A percentile compares a stretch with the other conserved stretches of the same genome.
Conservation (phyloP, 2,888 invertebrate species). For the Leucania comma region DNA sequence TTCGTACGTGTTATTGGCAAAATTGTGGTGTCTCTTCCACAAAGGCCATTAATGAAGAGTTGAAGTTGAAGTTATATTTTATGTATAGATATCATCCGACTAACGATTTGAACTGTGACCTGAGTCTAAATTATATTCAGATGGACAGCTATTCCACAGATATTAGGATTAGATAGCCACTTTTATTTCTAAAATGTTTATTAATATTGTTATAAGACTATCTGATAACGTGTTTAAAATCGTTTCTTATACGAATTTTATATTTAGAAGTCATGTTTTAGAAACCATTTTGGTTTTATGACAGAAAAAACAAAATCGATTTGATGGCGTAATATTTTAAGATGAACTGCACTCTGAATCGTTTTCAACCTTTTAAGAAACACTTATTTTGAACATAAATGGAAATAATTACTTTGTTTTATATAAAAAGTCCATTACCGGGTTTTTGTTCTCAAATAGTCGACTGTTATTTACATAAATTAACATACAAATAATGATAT, state of each 20-base stretch:
- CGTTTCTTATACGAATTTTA: constrained; percentile 27
- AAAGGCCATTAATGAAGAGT: too few species aligned
- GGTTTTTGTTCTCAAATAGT: constrained; percentile 45
- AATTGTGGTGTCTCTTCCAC: too few species aligned
- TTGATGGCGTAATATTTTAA: constrained; percentile 16
- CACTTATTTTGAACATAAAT: constrained; percentile 33
- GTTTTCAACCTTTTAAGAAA: constrained; percentile 40
- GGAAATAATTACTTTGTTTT: constrained; percentile 36
- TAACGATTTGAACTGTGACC: constrained; percentile 38
- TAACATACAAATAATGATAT: constrained; percentile 43
- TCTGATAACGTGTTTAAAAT: constrained; percentile 34
- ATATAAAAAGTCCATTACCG: constrained; percentile 39
- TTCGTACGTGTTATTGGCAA: too few species aligned
- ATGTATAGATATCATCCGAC: constrained; percentile 27
- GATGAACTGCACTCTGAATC: constrained; percentile 31
- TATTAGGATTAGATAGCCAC: constrained; percentile 33
- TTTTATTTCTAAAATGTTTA: constrained; percentile 35
- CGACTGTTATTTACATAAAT: constrained; percentile 50
- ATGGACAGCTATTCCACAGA: constrained; percentile 13
- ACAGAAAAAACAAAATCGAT: not conserved
- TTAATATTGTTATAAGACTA: constrained; percentile 30
- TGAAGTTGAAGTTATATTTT: too few species aligned
- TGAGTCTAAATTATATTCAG: constrained; percentile 32
- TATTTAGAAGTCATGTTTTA: constrained; percentile 29
- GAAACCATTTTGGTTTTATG: constrained; percentile 41